Evolutionary conservation across 2,797 vertebrate genomes (phyloP).

Genomic region (Acanthiza pusilla): DNA sequence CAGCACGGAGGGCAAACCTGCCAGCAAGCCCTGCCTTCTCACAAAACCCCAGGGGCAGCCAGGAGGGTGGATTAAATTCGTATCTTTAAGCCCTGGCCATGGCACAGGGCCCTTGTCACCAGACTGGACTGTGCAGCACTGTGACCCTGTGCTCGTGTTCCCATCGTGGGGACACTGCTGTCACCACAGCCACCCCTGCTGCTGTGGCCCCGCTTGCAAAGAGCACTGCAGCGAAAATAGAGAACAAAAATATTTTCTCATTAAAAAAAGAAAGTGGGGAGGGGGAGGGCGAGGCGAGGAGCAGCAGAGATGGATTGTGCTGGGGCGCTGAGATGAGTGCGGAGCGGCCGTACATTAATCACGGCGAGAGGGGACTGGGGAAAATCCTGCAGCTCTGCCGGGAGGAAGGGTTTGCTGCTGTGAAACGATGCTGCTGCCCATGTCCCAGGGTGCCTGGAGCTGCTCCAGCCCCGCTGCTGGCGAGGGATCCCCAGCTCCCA

Average conservation of each 20-base stretch:
- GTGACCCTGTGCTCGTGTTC: not conserved
- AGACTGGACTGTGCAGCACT: not conserved
- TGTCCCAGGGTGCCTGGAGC: not conserved
- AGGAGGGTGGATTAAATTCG: not conserved
- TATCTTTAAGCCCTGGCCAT: not conserved
- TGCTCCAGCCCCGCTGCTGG: not conserved
- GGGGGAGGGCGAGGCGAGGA: fast-evolving
- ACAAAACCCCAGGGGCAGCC: not conserved
- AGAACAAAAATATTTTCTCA: not conserved
- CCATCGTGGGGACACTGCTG: not conserved
- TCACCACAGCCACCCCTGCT: not conserved
- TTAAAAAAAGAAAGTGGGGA: not conserved
- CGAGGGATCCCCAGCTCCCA: not conserved
- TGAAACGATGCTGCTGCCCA: not conserved
- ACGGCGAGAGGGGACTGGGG: fast-evolving
- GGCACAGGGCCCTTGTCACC: fast-evolving
- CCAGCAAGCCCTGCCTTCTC: not conserved
- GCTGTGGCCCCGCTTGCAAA: not conserved
- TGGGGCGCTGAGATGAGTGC: not conserved
- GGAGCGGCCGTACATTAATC: not conserved
- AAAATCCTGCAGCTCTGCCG: not conserved
- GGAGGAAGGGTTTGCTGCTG: not conserved
- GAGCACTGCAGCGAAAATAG: not conserved
- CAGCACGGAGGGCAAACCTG: not conserved
- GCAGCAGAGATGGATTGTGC: slow-evolving; percentile 2